Percentiles rank a stretch among this genome's conserved stretches.
These are phyloP conservation scores for Intellagama lesueurii DNA, from an alignment of 2,797 vertebrate species.

Conservation along the genomic window DNA sequence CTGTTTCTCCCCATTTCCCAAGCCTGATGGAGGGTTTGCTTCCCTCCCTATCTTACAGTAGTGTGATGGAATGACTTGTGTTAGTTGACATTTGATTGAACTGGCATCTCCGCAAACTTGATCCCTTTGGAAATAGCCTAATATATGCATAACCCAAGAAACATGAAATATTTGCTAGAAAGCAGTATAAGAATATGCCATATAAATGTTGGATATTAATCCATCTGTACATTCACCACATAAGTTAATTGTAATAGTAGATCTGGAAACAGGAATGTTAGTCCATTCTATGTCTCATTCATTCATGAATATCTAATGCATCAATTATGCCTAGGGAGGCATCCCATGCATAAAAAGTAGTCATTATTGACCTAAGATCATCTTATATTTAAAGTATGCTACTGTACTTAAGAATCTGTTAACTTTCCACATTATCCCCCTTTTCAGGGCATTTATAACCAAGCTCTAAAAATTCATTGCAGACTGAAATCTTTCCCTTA, in stretches of 20 bases:
- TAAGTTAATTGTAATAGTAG: not conserved
- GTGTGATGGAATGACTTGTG: not conserved
- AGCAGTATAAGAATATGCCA: conserved; percentile 57
- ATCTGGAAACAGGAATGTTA: conserved; percentile 67
- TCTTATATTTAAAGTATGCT: conserved; percentile 46
- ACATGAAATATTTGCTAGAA: conserved; percentile 11
- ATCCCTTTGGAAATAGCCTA: not conserved
- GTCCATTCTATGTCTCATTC: conserved; percentile 76
- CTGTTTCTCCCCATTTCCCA: too few species aligned
- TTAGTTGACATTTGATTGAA: not conserved
- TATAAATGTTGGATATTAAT: conserved; percentile 71
- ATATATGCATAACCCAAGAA: conserved; percentile 52
- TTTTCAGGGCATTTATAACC: conserved; percentile 14
- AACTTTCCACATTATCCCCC: conserved; percentile 30
- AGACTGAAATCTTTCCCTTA: too few species aligned
- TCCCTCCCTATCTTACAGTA: too few species aligned
- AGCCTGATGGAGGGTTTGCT: too few species aligned
- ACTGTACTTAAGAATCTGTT: conserved; percentile 47
- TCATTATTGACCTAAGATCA: conserved; percentile 82
- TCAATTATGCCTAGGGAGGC: conserved; percentile 84
- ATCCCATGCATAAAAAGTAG: conserved; percentile 81
- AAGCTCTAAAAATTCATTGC: conserved; percentile 44
- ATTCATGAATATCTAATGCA: conserved; percentile 68
- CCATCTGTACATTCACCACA: not conserved
- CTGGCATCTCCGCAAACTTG: not conserved